Conservation (phyloP, 2,888 invertebrate species). For the Mythimna pallens region DNA sequence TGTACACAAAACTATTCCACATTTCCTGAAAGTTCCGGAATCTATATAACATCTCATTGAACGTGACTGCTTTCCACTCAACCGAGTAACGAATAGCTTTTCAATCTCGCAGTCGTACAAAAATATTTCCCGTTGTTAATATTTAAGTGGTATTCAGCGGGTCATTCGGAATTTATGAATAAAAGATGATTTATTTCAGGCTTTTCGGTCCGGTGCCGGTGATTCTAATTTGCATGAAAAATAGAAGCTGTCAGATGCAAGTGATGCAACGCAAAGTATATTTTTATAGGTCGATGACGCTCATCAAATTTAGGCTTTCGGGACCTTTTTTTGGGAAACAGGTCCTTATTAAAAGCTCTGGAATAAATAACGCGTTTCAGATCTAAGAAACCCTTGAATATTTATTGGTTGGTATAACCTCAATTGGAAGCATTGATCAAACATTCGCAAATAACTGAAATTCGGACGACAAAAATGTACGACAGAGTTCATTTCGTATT, state of each 20-base stretch:
- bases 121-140: constrained; percentile 29
- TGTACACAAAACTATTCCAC: constrained; percentile 34
- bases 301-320: neutral
- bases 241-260: constrained; percentile 15
- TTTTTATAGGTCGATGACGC: neutral
- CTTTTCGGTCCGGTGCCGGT: constrained; percentile 12
- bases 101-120: constrained; percentile 18
- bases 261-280: constrained; percentile 5
- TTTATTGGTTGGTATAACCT: constrained; percentile 26
- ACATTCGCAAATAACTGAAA: constrained; percentile 45
- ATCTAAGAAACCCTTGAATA: constrained; percentile 34
- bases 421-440: constrained; percentile 40
- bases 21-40: constrained; percentile 39
- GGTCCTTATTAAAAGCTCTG: neutral
- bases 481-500: constrained; percentile 67
- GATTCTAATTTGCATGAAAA: constrained; percentile 36
- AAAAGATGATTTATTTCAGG: constrained; percentile 34
- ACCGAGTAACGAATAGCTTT: constrained; percentile 36
- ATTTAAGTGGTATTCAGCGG: constrained; percentile 41
- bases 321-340: neutral
- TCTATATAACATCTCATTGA: constrained; percentile 29
- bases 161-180: constrained; percentile 39
- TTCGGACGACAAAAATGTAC: constrained; percentile 29
- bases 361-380: constrained; percentile 16
- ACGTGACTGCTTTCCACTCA: constrained; percentile 40